phyloP scores from a whole-genome alignment of 2,113 vertebrate species.

The Myanophis thanlyinensis region DNA sequence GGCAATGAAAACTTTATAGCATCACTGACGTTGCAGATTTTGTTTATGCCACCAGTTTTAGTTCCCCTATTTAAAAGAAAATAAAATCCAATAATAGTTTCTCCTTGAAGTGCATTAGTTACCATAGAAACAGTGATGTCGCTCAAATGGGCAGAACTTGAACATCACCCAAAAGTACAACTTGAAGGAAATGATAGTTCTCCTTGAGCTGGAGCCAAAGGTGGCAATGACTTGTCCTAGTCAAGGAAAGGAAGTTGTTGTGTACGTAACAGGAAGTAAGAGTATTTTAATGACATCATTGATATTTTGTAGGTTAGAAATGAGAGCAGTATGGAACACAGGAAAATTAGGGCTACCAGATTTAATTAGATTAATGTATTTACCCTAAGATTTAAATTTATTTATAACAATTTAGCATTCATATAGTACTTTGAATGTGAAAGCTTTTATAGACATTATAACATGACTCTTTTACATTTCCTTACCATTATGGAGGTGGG shows the following conservation, averaged over 20 bases:
- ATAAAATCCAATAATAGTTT: not conserved
- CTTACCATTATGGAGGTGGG: no score
- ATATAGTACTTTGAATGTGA: not conserved
- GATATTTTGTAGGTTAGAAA: not conserved
- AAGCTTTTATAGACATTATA: not conserved
- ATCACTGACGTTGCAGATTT: not conserved
- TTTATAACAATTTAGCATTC: not conserved
- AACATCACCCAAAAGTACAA: not conserved
- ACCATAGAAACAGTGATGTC: not conserved
- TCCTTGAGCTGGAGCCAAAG: not conserved
- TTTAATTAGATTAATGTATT: not conserved
- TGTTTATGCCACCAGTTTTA: not conserved
- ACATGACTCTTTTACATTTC: not conserved
- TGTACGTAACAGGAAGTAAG: not conserved
- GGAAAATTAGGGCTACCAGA: not conserved
- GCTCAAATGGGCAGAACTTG: not conserved
- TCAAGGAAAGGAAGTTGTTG: not conserved
- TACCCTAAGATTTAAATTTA: not conserved
- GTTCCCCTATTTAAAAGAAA: not conserved
- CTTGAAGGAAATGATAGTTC: not conserved
- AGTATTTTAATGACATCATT: not conserved
- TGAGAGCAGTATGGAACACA: not conserved
- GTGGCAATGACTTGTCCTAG: slow-evolving; percentile 4
- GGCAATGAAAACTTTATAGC: slow-evolving; percentile 26
- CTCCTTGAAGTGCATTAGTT: not conserved